Evolutionary conservation across 2,113 vertebrate species (phyloP).

Genomic region (Mirza zaza): DNA sequence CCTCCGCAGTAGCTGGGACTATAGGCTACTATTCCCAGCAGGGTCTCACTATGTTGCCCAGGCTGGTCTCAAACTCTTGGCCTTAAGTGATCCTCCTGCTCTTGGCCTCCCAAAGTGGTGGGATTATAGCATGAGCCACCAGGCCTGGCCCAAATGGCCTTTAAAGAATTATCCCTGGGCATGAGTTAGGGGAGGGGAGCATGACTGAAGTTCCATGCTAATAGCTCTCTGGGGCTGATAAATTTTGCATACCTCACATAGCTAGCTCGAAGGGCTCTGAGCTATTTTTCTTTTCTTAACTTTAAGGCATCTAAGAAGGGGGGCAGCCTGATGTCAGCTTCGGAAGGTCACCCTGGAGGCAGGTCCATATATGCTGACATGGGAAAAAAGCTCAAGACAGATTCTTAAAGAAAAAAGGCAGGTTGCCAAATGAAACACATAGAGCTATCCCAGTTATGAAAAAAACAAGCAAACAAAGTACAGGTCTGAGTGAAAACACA

Average conservation of each 20-base stretch:
- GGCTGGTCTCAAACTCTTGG: too few relatives aligned
- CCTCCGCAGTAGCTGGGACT: too few relatives aligned
- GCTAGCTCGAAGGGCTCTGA: not conserved
- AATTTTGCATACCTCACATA: not conserved
- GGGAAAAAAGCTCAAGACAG: slow-evolving; percentile 26
- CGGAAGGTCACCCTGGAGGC: not conserved
- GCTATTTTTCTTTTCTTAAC: not conserved
- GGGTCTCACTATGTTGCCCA: too few relatives aligned
- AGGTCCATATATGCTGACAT: not conserved
- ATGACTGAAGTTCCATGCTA: not conserved
- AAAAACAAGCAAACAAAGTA: not conserved
- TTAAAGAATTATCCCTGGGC: not conserved
- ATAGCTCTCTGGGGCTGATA: not conserved
- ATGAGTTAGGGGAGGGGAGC: not conserved
- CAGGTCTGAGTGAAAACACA: not conserved
- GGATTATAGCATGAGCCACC: too few relatives aligned
- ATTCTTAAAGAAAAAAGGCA: slow-evolving; percentile 24
- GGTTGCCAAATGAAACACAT: not conserved
- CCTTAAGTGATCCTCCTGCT: too few relatives aligned
- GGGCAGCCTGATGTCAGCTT: not conserved
- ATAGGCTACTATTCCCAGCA: too few relatives aligned
- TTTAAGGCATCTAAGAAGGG: not conserved
- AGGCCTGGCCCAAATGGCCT: not conserved
- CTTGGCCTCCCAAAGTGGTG: too few relatives aligned
- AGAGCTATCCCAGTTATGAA: not conserved